Conservation (phyloP, 2,113 vertebrate species). For the Labeo catla region DNA sequence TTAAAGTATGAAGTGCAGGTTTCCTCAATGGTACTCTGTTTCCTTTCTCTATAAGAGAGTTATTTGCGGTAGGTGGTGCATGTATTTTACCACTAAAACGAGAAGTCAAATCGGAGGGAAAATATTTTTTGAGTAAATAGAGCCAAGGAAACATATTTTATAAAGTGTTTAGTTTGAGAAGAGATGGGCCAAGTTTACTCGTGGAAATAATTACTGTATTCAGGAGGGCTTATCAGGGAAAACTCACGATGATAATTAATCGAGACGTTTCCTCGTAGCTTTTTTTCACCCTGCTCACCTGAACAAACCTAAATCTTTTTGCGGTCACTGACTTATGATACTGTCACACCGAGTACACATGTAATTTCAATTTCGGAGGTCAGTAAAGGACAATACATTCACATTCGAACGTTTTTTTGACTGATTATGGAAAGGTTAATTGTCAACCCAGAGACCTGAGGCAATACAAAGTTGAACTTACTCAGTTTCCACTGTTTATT, state of each 20-base stretch:
- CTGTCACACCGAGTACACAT: conserved; percentile 38
- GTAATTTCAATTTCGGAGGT: conserved; percentile 36
- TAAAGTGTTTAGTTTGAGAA: conserved; percentile 67
- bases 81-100: conserved; percentile 72
- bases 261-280: conserved; percentile 49
- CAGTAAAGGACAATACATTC: conserved; percentile 39
- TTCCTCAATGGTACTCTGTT: conserved; percentile 78
- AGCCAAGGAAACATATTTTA: conserved; percentile 66
- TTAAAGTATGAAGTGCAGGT: conserved; percentile 74
- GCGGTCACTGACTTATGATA: conserved; percentile 37
- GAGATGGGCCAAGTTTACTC: conserved; percentile 68
- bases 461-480: not conserved
- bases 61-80: conserved; percentile 71
- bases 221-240: conserved; percentile 67
- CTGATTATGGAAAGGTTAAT: conserved; percentile 30
- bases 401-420: conserved; percentile 27
- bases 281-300: conserved; percentile 47
- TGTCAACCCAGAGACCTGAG: conserved; percentile 16
- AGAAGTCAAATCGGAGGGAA: conserved; percentile 71
- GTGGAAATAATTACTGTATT: conserved; percentile 65
- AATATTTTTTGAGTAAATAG: conserved; percentile 70
- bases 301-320: conserved; percentile 43
- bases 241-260: conserved; percentile 63
- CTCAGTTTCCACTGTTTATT: conserved; percentile 43
- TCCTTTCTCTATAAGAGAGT: conserved; percentile 74